Evolutionary conservation across 2,797 vertebrate genomes (phyloP), one percentile per base, ranked within the genome.

Genomic region (Mormyrops attenuatus): DNA sequence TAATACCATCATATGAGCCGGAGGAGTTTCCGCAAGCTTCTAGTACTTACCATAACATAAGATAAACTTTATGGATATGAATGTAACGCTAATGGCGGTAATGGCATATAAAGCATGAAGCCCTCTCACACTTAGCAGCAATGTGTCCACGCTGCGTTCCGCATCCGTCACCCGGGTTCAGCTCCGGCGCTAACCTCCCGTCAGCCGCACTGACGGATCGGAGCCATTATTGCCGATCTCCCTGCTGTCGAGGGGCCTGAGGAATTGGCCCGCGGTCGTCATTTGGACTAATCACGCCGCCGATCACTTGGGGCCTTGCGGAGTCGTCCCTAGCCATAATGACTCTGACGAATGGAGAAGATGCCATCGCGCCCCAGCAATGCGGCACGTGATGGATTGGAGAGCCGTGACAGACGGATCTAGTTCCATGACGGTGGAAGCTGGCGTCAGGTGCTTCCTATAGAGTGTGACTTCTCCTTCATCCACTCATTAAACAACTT

Each of bases 171-270:
- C 49, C 49, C 8, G 49, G 26, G 6, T 63, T n/a, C 13, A 1
- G 38, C 63, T 38, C 38, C 38, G 22, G 20, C 41, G 11, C 84
- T 55, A 66, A 85, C 57, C 80, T 86, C 73, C 41, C 26, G 38
- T 88, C 86, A 60, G 34, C 20, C 69, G 7, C 2, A 7, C 38
- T 60, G 89, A 90, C n/a, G 38, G 85, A 90, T 88, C 52, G 47
- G 86, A 30, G 41, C 69, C 52, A 90, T 90, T 82, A 90, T 26
- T 26, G 11, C 55, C 82, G 80, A 84, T 88, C 69, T 90, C 53
- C n/a, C 15, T 7, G 38, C 87, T 34, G 50, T n/a, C 34, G 41
- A 85, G 73, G 30, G 41, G 20, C 89, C 69, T 88, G 89, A 90
- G 73, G 88, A 84, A 88, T 90, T 52, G 38, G 69, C 41, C 52